Evolutionary conservation across 1,140 invertebrate species (phyloP).

Genomic region (Adoxophyes honmai): DNA sequence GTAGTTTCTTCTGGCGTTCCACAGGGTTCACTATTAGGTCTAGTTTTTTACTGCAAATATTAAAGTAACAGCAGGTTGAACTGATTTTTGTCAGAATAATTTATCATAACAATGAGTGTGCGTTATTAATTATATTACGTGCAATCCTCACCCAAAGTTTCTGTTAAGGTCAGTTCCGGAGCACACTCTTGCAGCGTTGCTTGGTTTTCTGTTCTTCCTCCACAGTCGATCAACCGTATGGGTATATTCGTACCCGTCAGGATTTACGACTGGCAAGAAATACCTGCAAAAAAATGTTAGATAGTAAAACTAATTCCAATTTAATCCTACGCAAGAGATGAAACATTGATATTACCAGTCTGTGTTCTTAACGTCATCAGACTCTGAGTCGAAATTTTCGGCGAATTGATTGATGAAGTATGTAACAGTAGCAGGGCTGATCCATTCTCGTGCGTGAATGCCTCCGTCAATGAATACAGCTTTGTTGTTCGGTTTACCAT

Average conservation of each 20-base stretch:
- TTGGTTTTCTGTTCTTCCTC: slow-evolving; percentile 86
- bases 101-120: too few relatives aligned
- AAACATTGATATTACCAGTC: slow-evolving; percentile 81
- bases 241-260: slow-evolving; percentile 92
- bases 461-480: slow-evolving; percentile 84
- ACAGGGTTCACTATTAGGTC: too few relatives aligned
- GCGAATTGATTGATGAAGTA: slow-evolving; percentile 90
- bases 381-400: slow-evolving; percentile 83
- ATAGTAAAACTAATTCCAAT: background rate
- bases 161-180: slow-evolving; percentile 89
- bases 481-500: slow-evolving; percentile 79
- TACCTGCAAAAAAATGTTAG: slow-evolving; percentile 67
- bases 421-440: slow-evolving; percentile 90
- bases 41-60: too few relatives aligned
- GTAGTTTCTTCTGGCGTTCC: too few relatives aligned
- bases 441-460: slow-evolving; percentile 96
- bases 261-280: slow-evolving; percentile 89
- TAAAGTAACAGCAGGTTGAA: too few relatives aligned
- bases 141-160: slow-evolving; percentile 85
- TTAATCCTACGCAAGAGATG: background rate
- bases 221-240: slow-evolving; percentile 87
- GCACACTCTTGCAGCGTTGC: slow-evolving; percentile 76
- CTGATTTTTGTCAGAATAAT: too few relatives aligned
- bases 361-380: slow-evolving; percentile 83
- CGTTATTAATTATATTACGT: too few relatives aligned